Base-by-base conservation (phyloP, 2,888 invertebrate species). In the Agriotes lineatus region DNA sequence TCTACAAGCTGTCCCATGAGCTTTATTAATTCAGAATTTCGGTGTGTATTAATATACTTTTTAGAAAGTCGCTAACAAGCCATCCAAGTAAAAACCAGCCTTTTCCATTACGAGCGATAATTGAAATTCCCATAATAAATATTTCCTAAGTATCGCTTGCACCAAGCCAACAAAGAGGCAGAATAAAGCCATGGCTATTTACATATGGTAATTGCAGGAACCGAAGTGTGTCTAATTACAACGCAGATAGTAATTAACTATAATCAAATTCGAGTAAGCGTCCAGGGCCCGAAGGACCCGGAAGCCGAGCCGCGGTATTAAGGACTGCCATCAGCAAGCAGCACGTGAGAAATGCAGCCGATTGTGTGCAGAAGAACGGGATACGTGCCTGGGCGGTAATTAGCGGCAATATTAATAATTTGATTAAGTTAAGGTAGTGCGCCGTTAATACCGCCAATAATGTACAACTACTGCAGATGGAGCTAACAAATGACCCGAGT, bases 391-490 rank as follows among this genome's bases (percentile, higher is more conserved):
- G 30, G n/a, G 25, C 20, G 20, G 35, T 57, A 64, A 64, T 45
- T 64, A 64, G 48, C 54, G 14, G 30, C 35, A 22, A 48, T 64
- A 64, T 64, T 64, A 56, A 64, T 57, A 64, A 57, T 64, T 64
- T 64, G 57, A 64, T 57, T 64, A 64, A 64, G 20, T 12, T 52
- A 54, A 63, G 37, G 54, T 44, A 63, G 19, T 33, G 14, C 5
- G 42, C 44, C 22, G 35, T 63, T 63, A 63, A 52, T 63, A 54
- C 42, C 39, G 19, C 42, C 42, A 52, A 62, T 62, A 63, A 54
- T 42, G 54, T 63, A 19, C 52, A 54, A 63, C 62, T 63, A 63
- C 62, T 44, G 54, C 62, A 63, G 52, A 65, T 42, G 59, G 52
- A 48, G 20, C 20, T 59, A 50, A 59, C 59, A 65, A 58, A 65